Percentiles rank a stretch among this genome's conserved stretches.
phyloP scores from a whole-genome alignment of 1,140 invertebrate genomes.

The Brachionus calyciflorus region DNA sequence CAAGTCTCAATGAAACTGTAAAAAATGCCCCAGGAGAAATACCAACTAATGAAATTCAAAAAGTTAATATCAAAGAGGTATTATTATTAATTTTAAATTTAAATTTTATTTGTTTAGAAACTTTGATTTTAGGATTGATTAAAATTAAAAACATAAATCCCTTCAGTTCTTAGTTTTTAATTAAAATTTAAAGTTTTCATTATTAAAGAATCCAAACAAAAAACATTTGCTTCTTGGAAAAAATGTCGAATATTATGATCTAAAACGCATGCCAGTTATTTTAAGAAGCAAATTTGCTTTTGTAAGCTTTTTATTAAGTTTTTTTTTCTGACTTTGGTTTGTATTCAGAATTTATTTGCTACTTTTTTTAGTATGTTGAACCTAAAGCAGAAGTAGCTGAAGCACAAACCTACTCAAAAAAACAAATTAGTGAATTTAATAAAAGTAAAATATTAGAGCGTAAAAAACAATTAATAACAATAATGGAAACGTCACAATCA shows the following conservation, averaged over 20 bases:
- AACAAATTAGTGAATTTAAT: background rate
- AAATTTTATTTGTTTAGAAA: background rate
- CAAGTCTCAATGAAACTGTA: conserved; percentile 5
- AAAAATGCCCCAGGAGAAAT: conserved; percentile 21
- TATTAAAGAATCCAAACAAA: conserved; percentile 30
- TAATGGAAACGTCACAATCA: conserved; percentile 1
- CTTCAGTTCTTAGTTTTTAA: too few relatives aligned
- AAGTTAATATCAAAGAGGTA: conserved; percentile 23
- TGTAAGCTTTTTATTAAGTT: background rate
- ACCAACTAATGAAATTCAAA: conserved; percentile 9
- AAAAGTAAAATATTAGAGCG: background rate
- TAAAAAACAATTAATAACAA: background rate
- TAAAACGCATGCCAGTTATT: conserved; percentile 9
- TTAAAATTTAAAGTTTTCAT: too few relatives aligned
- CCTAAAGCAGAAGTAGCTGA: background rate
- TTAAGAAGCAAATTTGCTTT: conserved; percentile 13
- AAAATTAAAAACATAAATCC: too few relatives aligned
- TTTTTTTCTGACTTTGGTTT: background rate
- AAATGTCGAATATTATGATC: conserved; percentile 22
- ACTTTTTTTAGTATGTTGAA: background rate
- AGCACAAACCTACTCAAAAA: background rate
- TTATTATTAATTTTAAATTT: background rate
- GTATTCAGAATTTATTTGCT: background rate
- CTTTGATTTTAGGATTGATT: conserved; percentile 28
- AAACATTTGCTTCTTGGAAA: conserved; percentile 1